phyloP scores from a whole-genome alignment of 2,888 invertebrate genomes.

The Automeris io region DNA sequence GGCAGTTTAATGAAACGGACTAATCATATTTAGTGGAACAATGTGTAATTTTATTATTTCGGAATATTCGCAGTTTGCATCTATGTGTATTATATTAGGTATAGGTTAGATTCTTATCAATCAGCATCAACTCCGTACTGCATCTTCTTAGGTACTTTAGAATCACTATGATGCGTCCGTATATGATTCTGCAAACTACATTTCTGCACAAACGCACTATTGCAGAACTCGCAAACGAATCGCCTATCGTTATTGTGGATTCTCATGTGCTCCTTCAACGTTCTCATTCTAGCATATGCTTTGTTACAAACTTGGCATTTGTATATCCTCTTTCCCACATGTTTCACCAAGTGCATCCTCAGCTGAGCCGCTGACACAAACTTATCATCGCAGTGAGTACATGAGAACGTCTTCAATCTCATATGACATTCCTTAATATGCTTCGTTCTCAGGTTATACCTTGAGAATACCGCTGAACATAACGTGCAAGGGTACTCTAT shows the following conservation, averaged over 20 bases:
- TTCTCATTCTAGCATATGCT: constrained; percentile 45
- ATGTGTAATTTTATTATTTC: too few relatives aligned
- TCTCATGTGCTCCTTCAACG: constrained; percentile 53
- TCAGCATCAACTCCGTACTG: constrained; percentile 10
- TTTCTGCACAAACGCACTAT: constrained; percentile 58
- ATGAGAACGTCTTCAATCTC: constrained; percentile 42
- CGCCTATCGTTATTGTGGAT: constrained; percentile 60
- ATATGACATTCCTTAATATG: constrained; percentile 57
- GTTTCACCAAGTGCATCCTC: constrained; percentile 51
- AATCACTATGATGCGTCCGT: constrained; percentile 50
- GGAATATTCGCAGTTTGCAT: too few relatives aligned
- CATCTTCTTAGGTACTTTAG: constrained; percentile 27
- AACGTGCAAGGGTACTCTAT: constrained; percentile 55
- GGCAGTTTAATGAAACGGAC: too few relatives aligned
- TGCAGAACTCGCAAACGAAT: constrained; percentile 61
- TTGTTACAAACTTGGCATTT: constrained; percentile 67
- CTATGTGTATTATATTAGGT: too few relatives aligned
- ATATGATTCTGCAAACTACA: constrained; percentile 60
- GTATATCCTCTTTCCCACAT: constrained; percentile 42
- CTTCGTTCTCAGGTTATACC: constrained; percentile 51
- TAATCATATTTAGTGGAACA: too few relatives aligned
- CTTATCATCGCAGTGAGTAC: constrained; percentile 41
- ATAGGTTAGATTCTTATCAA: too few relatives aligned
- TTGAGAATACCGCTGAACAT: constrained; percentile 50
- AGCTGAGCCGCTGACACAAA: constrained; percentile 47